Evolutionary conservation across 2,888 invertebrate genomes (phyloP), one percentile per base, ranked within the genome.

Genomic region (Apamea epomidion): DNA sequence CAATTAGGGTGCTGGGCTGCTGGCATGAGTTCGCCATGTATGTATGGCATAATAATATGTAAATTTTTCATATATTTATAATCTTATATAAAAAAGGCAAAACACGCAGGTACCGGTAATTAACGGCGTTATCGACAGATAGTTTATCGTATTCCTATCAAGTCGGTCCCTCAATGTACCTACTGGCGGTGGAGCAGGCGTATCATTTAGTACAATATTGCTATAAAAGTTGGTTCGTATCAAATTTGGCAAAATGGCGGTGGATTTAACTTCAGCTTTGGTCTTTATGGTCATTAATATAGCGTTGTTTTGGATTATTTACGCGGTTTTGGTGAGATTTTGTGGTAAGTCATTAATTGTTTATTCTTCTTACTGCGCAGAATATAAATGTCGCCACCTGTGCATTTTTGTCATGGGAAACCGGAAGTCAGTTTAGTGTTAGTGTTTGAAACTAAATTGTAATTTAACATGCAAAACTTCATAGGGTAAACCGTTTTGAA

Each of bases 231-330:
- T 68, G 32, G 29, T 42, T 45, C 37, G 29, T 32, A 51, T 6
- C 12, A 60, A 67, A 32, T 2, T 32, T 16, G 2, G 21, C 80
- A 91, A 90, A 89, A 94, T 93, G 92, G 83, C 89, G 7, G 76
- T 90, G 3, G 92, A 92, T 74, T 74, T 95, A 25, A 84, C 86
- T 0, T 91, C 90, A 12, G 89, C 94, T 51, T 76, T 96, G 7
- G 67, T 94, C 42, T 95, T 95, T 87, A 92, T 96, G 92, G 73
- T 89, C 0, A 3, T 94, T 0, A 95, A 95, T 76, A 90, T 96
- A 65, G 71, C 92, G 0, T 72, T 96, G 3, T 95, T 96, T 84
- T 95, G 93, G 92, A 51, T 93, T 14, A 89, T 96, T 25, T 96
- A 96, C 80, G 92, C 90, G 3, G 76, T 94, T 4, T 84, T 96